phyloP scores from a whole-genome alignment of 2,888 invertebrate species.

The Drosophila kanekoi region DNA sequence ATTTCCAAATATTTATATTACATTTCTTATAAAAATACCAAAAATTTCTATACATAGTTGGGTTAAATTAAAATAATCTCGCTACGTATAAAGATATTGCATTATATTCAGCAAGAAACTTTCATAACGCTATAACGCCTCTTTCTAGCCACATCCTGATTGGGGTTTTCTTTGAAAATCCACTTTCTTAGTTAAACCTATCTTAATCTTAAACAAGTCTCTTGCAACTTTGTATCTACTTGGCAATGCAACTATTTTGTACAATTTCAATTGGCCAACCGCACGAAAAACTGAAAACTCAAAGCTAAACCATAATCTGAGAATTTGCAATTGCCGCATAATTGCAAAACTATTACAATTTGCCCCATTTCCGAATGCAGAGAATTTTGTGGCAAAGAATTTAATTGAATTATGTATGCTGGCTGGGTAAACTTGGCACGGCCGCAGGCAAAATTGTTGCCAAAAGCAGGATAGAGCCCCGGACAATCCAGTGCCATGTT shows the following conservation, averaged over 20 bases:
- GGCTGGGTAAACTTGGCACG: constrained; percentile 55
- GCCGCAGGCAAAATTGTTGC: constrained; percentile 58
- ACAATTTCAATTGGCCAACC: constrained; percentile 27
- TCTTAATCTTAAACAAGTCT: neutral
- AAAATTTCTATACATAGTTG: too few relatives aligned
- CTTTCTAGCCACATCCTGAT: too few relatives aligned
- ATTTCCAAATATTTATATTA: too few relatives aligned
- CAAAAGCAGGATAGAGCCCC: constrained; percentile 25
- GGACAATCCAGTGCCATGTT: constrained; percentile 44
- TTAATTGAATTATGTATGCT: constrained; percentile 72
- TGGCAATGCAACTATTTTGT: constrained; percentile 11
- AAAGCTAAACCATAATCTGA: constrained; percentile 29
- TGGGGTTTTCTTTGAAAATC: too few relatives aligned
- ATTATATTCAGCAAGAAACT: too few relatives aligned
- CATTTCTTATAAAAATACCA: too few relatives aligned
- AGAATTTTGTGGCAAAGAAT: constrained; percentile 48
- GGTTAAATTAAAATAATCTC: too few relatives aligned
- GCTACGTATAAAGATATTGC: too few relatives aligned
- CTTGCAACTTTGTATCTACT: neutral
- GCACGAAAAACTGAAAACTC: constrained; percentile 6
- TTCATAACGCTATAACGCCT: too few relatives aligned
- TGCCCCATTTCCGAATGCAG: constrained; percentile 41
- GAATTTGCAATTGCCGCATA: constrained; percentile 58
- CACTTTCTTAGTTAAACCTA: neutral
- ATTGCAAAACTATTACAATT: constrained; percentile 73